Base-by-base conservation (phyloP, 2,888 invertebrate species). In the Drosophila dives region DNA sequence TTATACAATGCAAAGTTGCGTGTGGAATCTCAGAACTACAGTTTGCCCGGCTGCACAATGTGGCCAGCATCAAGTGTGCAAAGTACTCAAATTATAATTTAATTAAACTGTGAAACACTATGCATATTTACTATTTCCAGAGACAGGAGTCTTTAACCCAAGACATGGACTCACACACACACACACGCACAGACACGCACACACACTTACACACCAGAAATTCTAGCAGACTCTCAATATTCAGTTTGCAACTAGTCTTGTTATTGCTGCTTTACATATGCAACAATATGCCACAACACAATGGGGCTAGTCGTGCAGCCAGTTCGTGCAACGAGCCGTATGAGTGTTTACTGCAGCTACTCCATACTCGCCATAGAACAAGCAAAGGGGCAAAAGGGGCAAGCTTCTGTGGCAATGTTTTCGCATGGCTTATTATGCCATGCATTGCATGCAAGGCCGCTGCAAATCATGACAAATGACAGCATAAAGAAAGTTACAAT, bases 201-300 rank as follows among this genome's bases (percentile, higher is more conserved):
- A 36, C 61, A 58, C 17, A 34, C 17, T 12, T 15, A 34, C 15
- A 38, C 1, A 42, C 3, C 20, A 5, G 4, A 36, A 38, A 48
- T 48, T 36, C 60, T 50, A 23, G 23, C 55, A 77, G 67, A 65
- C 77, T 77, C 78, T 64, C 48, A 45, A 45, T 45, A 23, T 45
- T 53, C 29, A 53, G 74, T 45, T 48, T 51, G 49, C 45, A 51
- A 62, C 61, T 65, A 69, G 58, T 62, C 72, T 64, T 68, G 68
- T 20, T 64, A 63, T 45, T 67, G 59, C 61, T 62, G 67, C 62
- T 70, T 71, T 64, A 71, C 80, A 89, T 89, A 78, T 77, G 85
- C 89, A 83, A 86, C 90, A 90, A 83, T 80, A 78, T 80, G 87
- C 72, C 81, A 81, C 89, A 90, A 83, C 90, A 85, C 90, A 90